Conservation (phyloP, 2,797 vertebrate species). For the Arrhamphus sclerolepis region DNA sequence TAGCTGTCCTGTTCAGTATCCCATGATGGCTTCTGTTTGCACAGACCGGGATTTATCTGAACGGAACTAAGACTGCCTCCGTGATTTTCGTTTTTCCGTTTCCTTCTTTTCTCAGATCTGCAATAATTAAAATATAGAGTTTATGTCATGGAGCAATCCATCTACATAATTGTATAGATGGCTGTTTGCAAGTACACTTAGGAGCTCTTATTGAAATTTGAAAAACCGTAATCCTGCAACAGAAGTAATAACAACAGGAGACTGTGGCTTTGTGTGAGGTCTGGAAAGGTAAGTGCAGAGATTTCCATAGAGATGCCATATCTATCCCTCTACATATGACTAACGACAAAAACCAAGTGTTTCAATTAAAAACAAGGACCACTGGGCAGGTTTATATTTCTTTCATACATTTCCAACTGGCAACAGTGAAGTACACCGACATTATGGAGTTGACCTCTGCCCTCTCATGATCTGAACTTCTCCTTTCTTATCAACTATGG, state of each 20-base stretch:
- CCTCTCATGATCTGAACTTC: slow-evolving; percentile 43
- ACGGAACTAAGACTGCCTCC: no score
- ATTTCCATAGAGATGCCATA: slow-evolving; percentile 31
- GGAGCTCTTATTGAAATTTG: slow-evolving; percentile 53
- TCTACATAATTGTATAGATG: slow-evolving; percentile 55
- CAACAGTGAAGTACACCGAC: neutral
- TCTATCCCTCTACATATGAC: slow-evolving; percentile 3
- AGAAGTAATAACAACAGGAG: slow-evolving; percentile 45
- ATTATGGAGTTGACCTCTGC: slow-evolving; percentile 6
- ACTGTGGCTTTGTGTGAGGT: slow-evolving; percentile 28
- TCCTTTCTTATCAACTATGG: slow-evolving; percentile 49
- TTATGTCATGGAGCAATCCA: slow-evolving; percentile 28
- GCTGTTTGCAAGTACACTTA: slow-evolving; percentile 55
- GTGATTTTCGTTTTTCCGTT: neutral
- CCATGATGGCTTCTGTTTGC: no score
- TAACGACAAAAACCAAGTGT: slow-evolving; percentile 17
- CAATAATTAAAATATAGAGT: slow-evolving; percentile 54
- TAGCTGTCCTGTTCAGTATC: no score
- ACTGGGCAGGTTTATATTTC: slow-evolving; percentile 3
- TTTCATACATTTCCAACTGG: slow-evolving; percentile 7
- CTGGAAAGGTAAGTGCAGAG: slow-evolving; percentile 27
- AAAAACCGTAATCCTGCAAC: slow-evolving; percentile 45
- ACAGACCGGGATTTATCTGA: no score
- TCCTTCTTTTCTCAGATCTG: slow-evolving; percentile 29
- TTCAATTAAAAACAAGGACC: slow-evolving; percentile 10